phyloP scores from a whole-genome alignment of 2,888 invertebrate genomes.

The Rhagium mordax region DNA sequence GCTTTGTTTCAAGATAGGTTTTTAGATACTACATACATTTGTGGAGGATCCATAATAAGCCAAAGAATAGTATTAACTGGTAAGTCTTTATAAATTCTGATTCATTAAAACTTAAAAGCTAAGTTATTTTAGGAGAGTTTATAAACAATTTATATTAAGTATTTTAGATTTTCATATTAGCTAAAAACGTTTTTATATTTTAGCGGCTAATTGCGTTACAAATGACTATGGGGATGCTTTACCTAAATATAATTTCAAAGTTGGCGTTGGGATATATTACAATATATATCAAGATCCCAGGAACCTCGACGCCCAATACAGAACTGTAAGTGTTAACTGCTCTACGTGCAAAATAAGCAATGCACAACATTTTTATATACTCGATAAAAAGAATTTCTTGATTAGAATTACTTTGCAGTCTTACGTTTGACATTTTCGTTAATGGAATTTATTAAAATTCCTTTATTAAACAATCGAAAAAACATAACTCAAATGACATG shows the following conservation, averaged over 20 bases:
- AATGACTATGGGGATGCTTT: conserved; percentile 32
- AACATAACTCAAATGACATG: too few relatives aligned
- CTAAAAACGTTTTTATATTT: conserved; percentile 3
- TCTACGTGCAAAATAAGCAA: too few relatives aligned
- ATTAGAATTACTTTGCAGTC: too few relatives aligned
- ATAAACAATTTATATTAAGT: too few relatives aligned
- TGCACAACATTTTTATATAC: too few relatives aligned
- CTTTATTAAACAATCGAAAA: too few relatives aligned
- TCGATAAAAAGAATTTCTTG: too few relatives aligned
- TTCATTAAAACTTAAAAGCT: too few relatives aligned
- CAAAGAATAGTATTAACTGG: conserved; percentile 41
- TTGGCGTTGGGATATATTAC: conserved; percentile 43
- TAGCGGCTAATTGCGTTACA: conserved; percentile 45
- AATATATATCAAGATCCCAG: conserved; percentile 35
- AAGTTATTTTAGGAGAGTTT: too few relatives aligned
- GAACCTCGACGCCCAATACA: conserved; percentile 36
- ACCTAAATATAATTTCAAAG: conserved; percentile 28
- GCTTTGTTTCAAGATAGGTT: conserved; percentile 35
- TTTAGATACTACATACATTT: conserved; percentile 30
- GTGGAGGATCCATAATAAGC: conserved; percentile 44
- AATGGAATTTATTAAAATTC: too few relatives aligned
- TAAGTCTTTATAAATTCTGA: conserved; percentile 14
- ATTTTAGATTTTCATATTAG: too few relatives aligned
- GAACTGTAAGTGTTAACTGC: conserved; percentile 33
- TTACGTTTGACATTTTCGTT: too few relatives aligned